Conservation (phyloP, 2,797 vertebrate genomes). For the Simalia tracyae region DNA sequence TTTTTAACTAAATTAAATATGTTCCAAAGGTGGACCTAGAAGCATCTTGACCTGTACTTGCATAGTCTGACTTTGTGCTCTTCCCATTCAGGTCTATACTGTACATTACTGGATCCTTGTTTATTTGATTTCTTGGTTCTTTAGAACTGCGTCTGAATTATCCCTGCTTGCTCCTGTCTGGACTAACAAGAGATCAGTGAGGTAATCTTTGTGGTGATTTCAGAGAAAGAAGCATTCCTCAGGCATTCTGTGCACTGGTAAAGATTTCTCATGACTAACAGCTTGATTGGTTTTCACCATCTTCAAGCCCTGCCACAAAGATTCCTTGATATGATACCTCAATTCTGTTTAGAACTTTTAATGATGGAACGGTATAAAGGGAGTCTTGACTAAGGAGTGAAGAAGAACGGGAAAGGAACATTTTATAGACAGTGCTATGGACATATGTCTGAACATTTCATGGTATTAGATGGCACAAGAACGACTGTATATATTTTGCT, state of each 20-base stretch:
- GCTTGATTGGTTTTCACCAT: background rate
- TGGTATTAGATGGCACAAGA: background rate
- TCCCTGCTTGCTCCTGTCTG: no score
- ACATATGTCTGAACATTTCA: background rate
- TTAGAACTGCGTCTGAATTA: background rate
- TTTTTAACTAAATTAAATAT: background rate
- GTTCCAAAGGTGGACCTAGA: no score
- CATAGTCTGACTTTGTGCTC: background rate
- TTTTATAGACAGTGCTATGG: background rate
- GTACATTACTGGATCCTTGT: background rate
- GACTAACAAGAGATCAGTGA: no score
- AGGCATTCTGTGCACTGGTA: no score
- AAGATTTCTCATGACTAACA: no score
- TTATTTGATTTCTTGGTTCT: background rate
- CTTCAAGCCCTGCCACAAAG: background rate
- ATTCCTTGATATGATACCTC: no score
- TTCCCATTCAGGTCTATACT: background rate
- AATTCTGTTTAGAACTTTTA: background rate
- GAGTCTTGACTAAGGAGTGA: background rate
- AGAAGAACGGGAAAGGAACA: background rate
- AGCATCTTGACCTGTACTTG: background rate
- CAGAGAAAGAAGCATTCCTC: background rate
- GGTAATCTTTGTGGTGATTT: background rate
- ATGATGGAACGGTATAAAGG: background rate
- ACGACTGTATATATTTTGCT: background rate